Evolutionary conservation across 2,888 invertebrate species (phyloP).

Genomic region (Pterostichus madidus): DNA sequence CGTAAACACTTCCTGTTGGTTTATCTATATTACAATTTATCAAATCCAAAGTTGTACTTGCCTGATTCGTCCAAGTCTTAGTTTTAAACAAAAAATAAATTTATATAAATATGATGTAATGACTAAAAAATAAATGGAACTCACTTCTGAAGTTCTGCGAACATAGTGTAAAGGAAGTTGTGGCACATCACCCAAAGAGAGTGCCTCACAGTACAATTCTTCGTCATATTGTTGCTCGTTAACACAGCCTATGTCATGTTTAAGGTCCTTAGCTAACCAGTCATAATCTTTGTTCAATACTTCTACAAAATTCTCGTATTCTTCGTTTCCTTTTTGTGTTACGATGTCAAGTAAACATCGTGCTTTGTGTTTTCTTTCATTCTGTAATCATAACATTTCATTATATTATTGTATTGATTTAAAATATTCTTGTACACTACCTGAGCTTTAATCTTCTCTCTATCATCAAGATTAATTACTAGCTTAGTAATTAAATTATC

Average conservation of each 20-base stretch:
- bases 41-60: slow-evolving; percentile 55
- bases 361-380: slow-evolving; percentile 75
- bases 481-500: slow-evolving; percentile 69
- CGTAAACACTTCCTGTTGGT: too few relatives aligned
- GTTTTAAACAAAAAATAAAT: slow-evolving; percentile 54
- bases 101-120: slow-evolving; percentile 25
- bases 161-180: slow-evolving; percentile 80
- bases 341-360: slow-evolving; percentile 77
- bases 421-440: slow-evolving; percentile 56
- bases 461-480: slow-evolving; percentile 69
- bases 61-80: slow-evolving; percentile 70
- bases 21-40: too few relatives aligned
- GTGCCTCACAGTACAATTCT: slow-evolving; percentile 78
- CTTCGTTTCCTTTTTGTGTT: slow-evolving; percentile 76
- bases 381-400: slow-evolving; percentile 74
- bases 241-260: slow-evolving; percentile 72
- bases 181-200: slow-evolving; percentile 81
- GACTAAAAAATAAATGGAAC: slow-evolving; percentile 65
- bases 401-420: background rate
- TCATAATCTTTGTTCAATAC: slow-evolving; percentile 79
- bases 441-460: slow-evolving; percentile 69
- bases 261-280: slow-evolving; percentile 80
- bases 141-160: slow-evolving; percentile 78
- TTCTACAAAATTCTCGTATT: slow-evolving; percentile 80
- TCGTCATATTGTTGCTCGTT: slow-evolving; percentile 74